phyloP scores from a whole-genome alignment of 2,113 vertebrate genomes.

The Taurulus bubalis region DNA sequence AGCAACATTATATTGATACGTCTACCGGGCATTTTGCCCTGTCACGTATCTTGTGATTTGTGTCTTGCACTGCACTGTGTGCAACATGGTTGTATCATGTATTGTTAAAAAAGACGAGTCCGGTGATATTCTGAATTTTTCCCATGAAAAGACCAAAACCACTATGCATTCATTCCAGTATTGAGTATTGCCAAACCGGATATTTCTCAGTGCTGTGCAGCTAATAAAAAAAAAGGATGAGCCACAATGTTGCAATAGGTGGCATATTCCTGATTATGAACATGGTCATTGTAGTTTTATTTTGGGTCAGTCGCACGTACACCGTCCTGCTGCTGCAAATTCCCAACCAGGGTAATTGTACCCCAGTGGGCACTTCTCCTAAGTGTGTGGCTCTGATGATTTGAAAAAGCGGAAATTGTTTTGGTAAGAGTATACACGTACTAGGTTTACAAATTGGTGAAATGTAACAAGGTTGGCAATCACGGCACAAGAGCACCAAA shows the following conservation, averaged over 20 bases:
- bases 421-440: background rate
- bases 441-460: background rate
- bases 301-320: background rate
- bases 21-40: slow-evolving; percentile 17
- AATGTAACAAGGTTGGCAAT: background rate
- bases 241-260: background rate
- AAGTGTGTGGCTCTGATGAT: background rate
- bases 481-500: background rate
- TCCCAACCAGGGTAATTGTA: background rate
- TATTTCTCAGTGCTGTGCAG: background rate
- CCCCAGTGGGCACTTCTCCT: background rate
- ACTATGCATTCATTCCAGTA: background rate
- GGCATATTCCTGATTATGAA: background rate
- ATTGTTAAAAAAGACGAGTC: background rate
- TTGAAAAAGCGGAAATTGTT: background rate
- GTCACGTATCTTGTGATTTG: background rate
- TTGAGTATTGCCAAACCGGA: background rate
- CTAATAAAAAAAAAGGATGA: background rate
- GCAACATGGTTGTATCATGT: background rate
- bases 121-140: background rate
- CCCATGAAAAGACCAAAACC: background rate
- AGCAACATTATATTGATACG: slow-evolving; percentile 6
- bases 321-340: background rate
- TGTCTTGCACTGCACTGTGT: background rate
- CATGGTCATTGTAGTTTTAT: background rate